Evolutionary conservation across 2,888 invertebrate genomes (phyloP).

Genomic region (Pardosa pseudoannulata): DNA sequence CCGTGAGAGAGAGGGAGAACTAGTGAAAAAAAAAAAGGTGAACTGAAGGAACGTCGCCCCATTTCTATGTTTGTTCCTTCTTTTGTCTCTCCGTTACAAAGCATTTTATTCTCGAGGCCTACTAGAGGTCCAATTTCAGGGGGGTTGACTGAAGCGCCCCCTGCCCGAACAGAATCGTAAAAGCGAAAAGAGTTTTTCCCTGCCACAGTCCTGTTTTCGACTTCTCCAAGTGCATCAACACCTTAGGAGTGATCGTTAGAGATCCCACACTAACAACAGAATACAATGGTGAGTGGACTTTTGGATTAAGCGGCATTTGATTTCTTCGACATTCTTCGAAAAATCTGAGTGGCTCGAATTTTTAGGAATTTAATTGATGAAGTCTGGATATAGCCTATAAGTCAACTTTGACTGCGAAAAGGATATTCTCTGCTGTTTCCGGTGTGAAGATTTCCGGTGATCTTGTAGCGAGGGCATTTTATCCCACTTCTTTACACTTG

Average conservation of each 20-base stretch:
- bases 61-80: constrained; percentile 22
- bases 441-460: no score
- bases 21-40: neutral
- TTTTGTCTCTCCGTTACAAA: constrained; percentile 34
- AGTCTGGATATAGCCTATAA: no score
- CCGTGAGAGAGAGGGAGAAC: no score
- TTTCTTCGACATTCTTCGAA: no score
- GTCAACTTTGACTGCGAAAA: no score
- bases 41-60: neutral
- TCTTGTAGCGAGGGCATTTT: no score
- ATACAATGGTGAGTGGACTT: constrained; percentile 35
- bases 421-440: no score
- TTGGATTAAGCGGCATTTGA: no score
- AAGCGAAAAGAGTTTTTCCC: constrained; percentile 27
- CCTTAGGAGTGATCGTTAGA: constrained; percentile 22
- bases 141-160: constrained; percentile 34
- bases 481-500: no score
- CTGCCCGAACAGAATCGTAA: constrained; percentile 42
- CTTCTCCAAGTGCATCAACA: constrained; percentile 41
- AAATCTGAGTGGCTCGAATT: no score
- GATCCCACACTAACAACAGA: constrained; percentile 22
- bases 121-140: constrained; percentile 34
- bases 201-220: constrained; percentile 33
- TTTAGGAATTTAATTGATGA: no score
- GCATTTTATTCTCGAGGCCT: constrained; percentile 21